These are phyloP conservation scores for Distichodus sexfasciatus DNA, from an alignment of 2,797 vertebrate species.

Conservation along the genomic window DNA sequence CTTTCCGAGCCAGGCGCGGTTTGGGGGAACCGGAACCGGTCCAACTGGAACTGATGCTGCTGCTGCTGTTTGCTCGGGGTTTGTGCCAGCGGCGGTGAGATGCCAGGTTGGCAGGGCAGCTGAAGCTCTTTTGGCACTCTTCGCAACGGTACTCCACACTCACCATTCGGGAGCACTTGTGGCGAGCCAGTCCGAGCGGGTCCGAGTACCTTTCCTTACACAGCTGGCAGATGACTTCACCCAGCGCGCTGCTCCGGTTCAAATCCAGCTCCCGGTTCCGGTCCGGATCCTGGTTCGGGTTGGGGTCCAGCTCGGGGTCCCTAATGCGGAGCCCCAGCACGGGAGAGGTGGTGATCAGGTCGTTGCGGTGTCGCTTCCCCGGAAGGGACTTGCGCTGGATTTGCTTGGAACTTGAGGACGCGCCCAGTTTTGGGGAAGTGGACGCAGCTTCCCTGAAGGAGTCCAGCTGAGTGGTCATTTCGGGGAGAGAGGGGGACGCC, in stretches of 20 bases:
- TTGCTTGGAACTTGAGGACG: constrained; percentile 42
- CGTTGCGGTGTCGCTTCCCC: too few species aligned
- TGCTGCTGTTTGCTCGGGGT: constrained; percentile 58
- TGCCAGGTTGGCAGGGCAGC: constrained; percentile 63
- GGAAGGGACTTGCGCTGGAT: constrained; percentile 41
- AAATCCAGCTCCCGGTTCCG: too few species aligned
- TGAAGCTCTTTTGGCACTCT: constrained; percentile 64
- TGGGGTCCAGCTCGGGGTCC: constrained; percentile 33
- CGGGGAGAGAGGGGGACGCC: constrained; percentile 44
- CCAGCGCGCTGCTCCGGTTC: constrained; percentile 50
- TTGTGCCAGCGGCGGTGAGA: constrained; percentile 66
- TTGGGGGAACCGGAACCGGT: too few species aligned
- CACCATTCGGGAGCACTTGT: constrained; percentile 61
- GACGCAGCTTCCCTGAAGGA: constrained; percentile 16
- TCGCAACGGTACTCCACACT: constrained; percentile 64
- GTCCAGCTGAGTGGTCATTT: constrained; percentile 49
- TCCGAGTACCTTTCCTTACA: constrained; percentile 60
- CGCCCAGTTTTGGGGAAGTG: constrained; percentile 33
- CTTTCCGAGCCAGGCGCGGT: too few species aligned
- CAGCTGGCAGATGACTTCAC: constrained; percentile 61
- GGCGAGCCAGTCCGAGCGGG: constrained; percentile 57
- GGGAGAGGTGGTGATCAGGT: constrained; percentile 58
- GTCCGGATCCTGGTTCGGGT: constrained; percentile 24
- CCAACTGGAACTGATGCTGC: constrained; percentile 65
- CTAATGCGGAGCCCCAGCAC: constrained; percentile 57